Percentiles rank a stretch among this genome's conserved stretches.
Conservation (phyloP, 2,797 vertebrate species). For the Otolemur crassicaudatus region DNA sequence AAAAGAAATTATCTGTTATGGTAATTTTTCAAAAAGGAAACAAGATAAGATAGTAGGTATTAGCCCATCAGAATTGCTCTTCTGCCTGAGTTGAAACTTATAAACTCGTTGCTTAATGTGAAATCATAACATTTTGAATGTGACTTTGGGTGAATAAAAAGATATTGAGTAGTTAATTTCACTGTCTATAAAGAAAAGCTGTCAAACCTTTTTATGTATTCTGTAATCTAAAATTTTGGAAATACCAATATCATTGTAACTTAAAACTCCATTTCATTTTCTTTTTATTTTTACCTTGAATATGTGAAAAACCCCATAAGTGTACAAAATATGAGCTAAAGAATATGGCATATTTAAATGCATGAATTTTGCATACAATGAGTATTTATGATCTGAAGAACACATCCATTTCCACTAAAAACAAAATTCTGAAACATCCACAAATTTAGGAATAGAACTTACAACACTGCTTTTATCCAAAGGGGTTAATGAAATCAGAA, state of each 20-base stretch:
- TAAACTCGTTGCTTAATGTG: neutral
- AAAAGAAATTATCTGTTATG: neutral
- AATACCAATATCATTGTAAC: neutral
- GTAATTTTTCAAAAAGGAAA: conserved; percentile 48
- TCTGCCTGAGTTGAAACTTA: neutral
- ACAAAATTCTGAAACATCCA: neutral
- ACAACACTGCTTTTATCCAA: neutral
- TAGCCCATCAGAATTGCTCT: neutral
- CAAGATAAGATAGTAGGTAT: neutral
- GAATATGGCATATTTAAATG: neutral
- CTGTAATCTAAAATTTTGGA: neutral
- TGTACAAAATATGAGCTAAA: neutral
- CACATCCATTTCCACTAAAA: neutral
- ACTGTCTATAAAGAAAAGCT: neutral
- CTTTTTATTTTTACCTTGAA: neutral
- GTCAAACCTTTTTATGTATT: neutral
- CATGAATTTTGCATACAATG: neutral
- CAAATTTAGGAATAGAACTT: neutral
- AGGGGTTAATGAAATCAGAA: neutral
- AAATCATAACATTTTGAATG: neutral
- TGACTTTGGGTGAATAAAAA: neutral
- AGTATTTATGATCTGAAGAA: neutral
- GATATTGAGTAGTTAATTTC: neutral
- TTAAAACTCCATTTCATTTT: neutral
- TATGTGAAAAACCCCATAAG: neutral